Percentiles rank a stretch among this genome's conserved stretches.
Conservation (phyloP, 2,113 vertebrate species). For the Nannospalax galili region DNA sequence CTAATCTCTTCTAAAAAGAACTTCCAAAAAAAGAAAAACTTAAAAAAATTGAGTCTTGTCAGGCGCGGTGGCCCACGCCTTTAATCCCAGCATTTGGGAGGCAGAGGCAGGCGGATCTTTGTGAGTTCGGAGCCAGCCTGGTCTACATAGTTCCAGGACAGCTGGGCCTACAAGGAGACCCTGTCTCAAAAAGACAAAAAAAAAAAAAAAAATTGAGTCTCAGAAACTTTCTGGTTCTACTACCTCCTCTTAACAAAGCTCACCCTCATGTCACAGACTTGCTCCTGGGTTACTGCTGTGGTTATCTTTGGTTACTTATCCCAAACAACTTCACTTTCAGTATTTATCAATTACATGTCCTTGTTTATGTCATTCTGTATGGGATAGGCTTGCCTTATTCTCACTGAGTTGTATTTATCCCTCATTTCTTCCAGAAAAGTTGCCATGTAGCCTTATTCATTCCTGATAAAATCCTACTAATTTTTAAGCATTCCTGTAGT, state of each 20-base stretch:
- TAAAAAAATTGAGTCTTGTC: too few species aligned
- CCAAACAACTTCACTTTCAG: background rate
- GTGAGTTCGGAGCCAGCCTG: too few species aligned
- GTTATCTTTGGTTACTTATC: background rate
- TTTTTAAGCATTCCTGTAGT: background rate
- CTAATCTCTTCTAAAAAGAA: background rate
- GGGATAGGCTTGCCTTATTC: background rate
- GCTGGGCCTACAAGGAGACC: too few species aligned
- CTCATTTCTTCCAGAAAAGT: background rate
- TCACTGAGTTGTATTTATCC: background rate
- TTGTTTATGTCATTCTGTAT: background rate
- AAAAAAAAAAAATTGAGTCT: background rate
- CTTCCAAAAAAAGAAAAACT: too few species aligned
- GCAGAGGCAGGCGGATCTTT: too few species aligned
- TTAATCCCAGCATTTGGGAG: too few species aligned
- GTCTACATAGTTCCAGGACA: too few species aligned
- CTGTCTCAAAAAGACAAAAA: too few species aligned
- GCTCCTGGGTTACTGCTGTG: background rate
- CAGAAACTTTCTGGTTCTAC: background rate
- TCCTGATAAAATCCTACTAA: background rate
- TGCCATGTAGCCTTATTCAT: background rate
- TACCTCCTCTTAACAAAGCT: background rate
- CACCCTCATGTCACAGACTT: background rate
- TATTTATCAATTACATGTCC: background rate
- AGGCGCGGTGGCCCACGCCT: too few species aligned